Evolutionary conservation across 2,888 invertebrate genomes (phyloP).

Genomic region (Trypoxylon attenuatum): DNA sequence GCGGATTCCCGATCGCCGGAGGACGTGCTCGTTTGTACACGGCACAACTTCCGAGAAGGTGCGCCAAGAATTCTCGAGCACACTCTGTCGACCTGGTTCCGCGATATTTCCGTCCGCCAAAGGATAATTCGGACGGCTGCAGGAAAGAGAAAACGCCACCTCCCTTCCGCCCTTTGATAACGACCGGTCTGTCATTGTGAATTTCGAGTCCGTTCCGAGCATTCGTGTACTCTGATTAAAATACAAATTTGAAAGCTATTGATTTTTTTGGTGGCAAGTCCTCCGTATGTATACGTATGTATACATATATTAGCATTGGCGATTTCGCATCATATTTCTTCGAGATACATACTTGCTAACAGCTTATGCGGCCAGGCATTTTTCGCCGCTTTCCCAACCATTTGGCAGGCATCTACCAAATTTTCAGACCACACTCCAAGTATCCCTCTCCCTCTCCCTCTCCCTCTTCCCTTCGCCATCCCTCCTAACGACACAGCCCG

Average conservation of each 20-base stretch:
- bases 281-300: too few species aligned
- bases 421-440: conserved; percentile 6
- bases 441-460: too few species aligned
- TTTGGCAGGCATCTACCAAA: conserved; percentile 14
- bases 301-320: too few species aligned
- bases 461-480: background rate
- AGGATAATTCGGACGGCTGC: background rate
- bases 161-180: background rate
- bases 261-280: too few species aligned
- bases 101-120: background rate
- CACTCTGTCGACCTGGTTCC: too few species aligned
- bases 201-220: too few species aligned
- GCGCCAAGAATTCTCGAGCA: background rate
- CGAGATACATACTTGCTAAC: conserved; percentile 8
- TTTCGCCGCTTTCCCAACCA: conserved; percentile 4
- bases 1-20: background rate
- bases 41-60: background rate
- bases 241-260: too few species aligned
- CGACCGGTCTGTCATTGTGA: background rate
- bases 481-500: conserved; percentile 23
- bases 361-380: background rate
- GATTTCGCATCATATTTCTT: background rate
- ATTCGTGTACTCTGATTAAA: too few species aligned
- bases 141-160: background rate
- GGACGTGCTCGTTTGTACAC: background rate